Conservation (phyloP, 1,140 invertebrate species). For the Gryon sp. region DNA sequence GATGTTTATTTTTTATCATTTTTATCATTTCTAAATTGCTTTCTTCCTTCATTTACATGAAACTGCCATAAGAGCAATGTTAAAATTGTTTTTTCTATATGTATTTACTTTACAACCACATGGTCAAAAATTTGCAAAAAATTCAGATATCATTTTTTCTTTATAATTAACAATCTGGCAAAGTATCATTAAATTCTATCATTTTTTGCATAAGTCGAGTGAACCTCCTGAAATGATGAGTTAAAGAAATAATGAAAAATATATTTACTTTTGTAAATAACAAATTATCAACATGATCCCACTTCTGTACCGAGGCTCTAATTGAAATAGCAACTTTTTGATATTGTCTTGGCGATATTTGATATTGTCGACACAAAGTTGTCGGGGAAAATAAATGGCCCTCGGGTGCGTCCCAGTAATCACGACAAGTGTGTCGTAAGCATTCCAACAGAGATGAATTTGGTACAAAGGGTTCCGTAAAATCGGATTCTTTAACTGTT, state of each 20-base stretch:
- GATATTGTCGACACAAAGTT: conserved; percentile 73
- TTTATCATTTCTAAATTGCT: no score
- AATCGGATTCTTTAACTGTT: conserved; percentile 68
- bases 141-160: no score
- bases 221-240: not conserved
- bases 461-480: conserved; percentile 67
- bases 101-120: no score
- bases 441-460: conserved; percentile 76
- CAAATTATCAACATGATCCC: conserved; percentile 81
- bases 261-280: conserved; percentile 81
- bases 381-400: conserved; percentile 70
- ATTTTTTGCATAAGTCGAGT: not conserved
- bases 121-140: no score
- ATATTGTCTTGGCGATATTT: conserved; percentile 80
- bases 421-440: conserved; percentile 75
- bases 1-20: no score
- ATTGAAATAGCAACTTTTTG: conserved; percentile 80
- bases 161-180: no score
- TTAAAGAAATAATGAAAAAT: conserved; percentile 11
- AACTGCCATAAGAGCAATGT: no score
- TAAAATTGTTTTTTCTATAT: no score
- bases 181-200: not conserved
- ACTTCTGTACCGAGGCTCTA: conserved; percentile 76
- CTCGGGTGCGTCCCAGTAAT: conserved; percentile 75
- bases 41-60: no score